Percentiles rank a stretch among this genome's conserved stretches.
Conservation (phyloP, 2,797 vertebrate genomes). For the Gallinago stenura region DNA sequence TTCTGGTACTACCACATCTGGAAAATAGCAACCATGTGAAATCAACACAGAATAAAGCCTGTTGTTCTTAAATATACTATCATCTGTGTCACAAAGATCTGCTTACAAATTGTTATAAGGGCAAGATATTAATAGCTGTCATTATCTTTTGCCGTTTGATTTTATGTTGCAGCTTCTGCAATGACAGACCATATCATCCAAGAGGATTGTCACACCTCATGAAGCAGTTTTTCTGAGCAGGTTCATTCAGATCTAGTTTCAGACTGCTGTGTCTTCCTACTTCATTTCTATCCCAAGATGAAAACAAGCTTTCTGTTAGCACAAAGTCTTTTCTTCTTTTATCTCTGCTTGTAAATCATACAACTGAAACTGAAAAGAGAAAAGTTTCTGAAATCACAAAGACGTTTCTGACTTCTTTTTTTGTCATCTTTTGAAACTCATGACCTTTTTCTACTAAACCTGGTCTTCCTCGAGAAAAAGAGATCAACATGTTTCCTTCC, state of each 20-base stretch:
- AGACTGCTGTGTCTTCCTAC: background rate
- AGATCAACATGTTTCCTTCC: background rate
- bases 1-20: background rate
- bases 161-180: background rate
- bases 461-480: background rate
- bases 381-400: background rate
- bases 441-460: background rate
- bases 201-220: background rate
- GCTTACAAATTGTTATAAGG: background rate
- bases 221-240: background rate
- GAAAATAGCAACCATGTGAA: background rate
- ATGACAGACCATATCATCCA: background rate
- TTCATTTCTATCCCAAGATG: background rate
- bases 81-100: background rate
- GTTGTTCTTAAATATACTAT: background rate
- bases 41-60: background rate
- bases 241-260: background rate
- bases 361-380: background rate
- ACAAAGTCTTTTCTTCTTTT: background rate
- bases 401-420: background rate
- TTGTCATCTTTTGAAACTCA: background rate
- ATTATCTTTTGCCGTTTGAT: background rate
- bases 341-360: background rate
- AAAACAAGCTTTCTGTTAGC: background rate
- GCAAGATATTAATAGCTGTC: background rate